Percentiles rank a stretch among this genome's conserved stretches.
Conservation (phyloP, 1,140 invertebrate species). For the Gryllus bimaculatus region DNA sequence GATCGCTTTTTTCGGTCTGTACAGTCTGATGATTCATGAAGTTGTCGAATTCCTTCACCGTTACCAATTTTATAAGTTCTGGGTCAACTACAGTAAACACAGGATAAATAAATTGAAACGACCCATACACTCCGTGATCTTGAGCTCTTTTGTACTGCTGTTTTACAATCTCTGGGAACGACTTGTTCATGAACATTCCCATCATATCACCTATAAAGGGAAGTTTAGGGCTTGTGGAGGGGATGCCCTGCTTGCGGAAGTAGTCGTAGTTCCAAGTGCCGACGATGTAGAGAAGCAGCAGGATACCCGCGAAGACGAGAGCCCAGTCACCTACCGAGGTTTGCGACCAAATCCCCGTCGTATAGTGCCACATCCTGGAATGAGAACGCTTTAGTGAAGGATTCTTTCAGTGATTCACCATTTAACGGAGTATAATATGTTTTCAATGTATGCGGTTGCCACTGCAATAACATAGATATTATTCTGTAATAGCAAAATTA, state of each 20-base stretch:
- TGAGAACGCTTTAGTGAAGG: too few relatives aligned
- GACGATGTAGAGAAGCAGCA: not conserved
- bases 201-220: slow-evolving; percentile 26
- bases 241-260: not conserved
- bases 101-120: slow-evolving; percentile 29
- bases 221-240: slow-evolving; percentile 15
- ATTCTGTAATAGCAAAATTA: too few relatives aligned
- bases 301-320: not conserved
- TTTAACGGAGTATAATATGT: too few relatives aligned
- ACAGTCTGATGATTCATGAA: slow-evolving; percentile 32
- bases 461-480: too few relatives aligned
- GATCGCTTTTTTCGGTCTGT: slow-evolving; percentile 30
- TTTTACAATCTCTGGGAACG: slow-evolving; percentile 18
- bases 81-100: slow-evolving; percentile 26
- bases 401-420: too few relatives aligned
- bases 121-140: slow-evolving; percentile 27
- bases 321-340: not conserved
- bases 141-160: slow-evolving; percentile 23
- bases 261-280: slow-evolving; percentile 9
- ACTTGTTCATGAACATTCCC: slow-evolving; percentile 16
- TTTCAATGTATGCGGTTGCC: too few relatives aligned
- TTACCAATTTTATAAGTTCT: slow-evolving; percentile 24
- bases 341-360: not conserved
- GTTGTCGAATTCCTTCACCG: slow-evolving; percentile 34
- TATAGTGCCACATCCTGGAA: not conserved